Base-by-base conservation (phyloP, 2,888 invertebrate genomes). In the Pheosia gnoma region DNA sequence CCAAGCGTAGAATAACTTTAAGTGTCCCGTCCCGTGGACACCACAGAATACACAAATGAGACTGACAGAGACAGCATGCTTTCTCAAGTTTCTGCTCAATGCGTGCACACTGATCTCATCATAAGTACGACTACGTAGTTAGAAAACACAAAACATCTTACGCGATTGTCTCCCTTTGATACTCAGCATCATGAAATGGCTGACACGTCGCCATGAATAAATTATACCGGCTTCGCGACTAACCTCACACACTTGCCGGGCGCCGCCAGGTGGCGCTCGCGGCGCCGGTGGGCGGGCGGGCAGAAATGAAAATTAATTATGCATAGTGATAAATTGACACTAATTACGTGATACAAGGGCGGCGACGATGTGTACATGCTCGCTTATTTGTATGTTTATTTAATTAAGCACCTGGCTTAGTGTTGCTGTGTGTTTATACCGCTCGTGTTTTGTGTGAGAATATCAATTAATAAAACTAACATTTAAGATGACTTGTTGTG, bases 251-350 rank as follows among this genome's bases (percentile, higher is more conserved):
- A 81, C 78, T 79, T 79, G 78, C 66, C 62, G 54, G 43, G 62
- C 5, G 53, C 54, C 25, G 13, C 59, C 25, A 54, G 45, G 39
- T 4, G 49, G 38, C 61, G 53, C 70, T 55, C 60, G 70, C 55
- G 59, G 53, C 39, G 51, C 51, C 51, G 59, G 57, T 60, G 43
- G 56, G 45, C 62, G 53, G 53, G 51, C 62, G 62, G 66, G 75
- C 84, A 83, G 88, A 86, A 88, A 88, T 88, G 87, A 87, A 85
- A 86, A 88, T 90, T 88, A 89, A 90, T 89, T 86, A 90, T 90
- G 86, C 86, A 90, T 80, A 74, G 78, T 81, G 79, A 86, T 86
- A 89, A 89, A 89, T 89, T 89, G 90, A 88, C 88, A 85, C 74
- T 89, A 90, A 90, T 90, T 86, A 81, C 80, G 72, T 79, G 80